Evolutionary conservation across 2,888 invertebrate genomes (phyloP).

Genomic region (Sacculina carcini): DNA sequence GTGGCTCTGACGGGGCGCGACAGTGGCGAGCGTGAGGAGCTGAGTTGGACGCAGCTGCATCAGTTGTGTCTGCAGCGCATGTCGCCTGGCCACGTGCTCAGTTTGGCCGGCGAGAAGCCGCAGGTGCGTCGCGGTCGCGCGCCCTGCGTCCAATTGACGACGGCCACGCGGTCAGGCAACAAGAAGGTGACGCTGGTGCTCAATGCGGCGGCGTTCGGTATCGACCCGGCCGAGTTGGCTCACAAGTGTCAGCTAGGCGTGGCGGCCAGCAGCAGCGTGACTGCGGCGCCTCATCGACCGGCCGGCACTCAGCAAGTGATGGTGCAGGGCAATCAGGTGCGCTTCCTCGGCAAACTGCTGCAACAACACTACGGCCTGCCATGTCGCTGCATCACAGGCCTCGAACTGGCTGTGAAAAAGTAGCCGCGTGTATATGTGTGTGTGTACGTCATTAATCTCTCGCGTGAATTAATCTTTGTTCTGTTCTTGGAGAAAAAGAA

Average conservation of each 20-base stretch:
- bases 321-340: constrained; percentile 72
- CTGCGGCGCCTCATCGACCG: constrained; percentile 40
- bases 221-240: constrained; percentile 47
- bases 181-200: constrained; percentile 77
- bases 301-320: constrained; percentile 37
- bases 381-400: too few species aligned
- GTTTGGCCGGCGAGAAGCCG: constrained; percentile 18
- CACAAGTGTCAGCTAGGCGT: constrained; percentile 56
- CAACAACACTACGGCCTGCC: too few species aligned
- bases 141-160: constrained; percentile 45
- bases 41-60: constrained; percentile 40
- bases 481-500: too few species aligned
- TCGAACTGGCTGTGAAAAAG: too few species aligned
- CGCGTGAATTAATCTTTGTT: too few species aligned
- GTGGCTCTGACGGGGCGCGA: constrained; percentile 21
- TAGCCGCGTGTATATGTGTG: too few species aligned
- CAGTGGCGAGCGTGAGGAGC: constrained; percentile 17
- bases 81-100: constrained; percentile 40
- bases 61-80: constrained; percentile 35
- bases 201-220: constrained; percentile 63
- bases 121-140: constrained; percentile 36
- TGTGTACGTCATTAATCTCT: too few species aligned
- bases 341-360: constrained; percentile 28
- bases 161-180: constrained; percentile 51
- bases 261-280: constrained; percentile 62